A percentile compares a stretch with the other conserved stretches of the same genome.
These are phyloP conservation scores for Carduelis carduelis DNA, from an alignment of 2,797 vertebrate species.

Conservation along the genomic window DNA sequence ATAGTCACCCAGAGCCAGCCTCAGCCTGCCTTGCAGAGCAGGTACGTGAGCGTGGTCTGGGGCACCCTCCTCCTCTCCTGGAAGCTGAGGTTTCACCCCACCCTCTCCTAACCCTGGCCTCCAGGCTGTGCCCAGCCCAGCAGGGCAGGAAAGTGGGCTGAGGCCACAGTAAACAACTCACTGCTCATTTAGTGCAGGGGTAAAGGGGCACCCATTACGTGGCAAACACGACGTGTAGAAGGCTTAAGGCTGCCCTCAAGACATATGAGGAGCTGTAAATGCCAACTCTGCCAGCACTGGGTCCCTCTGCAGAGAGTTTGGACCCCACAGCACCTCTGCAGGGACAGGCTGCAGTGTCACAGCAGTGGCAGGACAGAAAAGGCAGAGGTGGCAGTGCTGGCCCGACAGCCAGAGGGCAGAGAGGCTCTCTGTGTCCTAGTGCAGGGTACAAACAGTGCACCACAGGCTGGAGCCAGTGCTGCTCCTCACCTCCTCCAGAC, in stretches of 20 bases:
- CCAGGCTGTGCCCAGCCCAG: neutral
- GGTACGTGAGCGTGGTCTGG: neutral
- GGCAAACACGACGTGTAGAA: accelerated
- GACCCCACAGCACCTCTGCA: neutral
- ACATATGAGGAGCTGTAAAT: neutral
- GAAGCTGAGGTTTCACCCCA: slow-evolving; percentile 16
- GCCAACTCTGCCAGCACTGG: neutral
- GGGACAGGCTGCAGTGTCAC: neutral
- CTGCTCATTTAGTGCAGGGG: neutral
- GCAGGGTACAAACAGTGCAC: accelerated
- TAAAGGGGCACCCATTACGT: accelerated
- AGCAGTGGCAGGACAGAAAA: accelerated
- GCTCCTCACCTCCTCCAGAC: neutral
- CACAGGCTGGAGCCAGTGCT: accelerated
- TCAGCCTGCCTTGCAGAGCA: slow-evolving; percentile 29
- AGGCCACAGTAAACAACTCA: neutral
- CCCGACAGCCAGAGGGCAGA: neutral
- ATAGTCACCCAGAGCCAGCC: slow-evolving; percentile 25
- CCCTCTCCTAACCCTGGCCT: neutral
- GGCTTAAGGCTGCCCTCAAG: neutral
- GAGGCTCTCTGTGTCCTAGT: neutral
- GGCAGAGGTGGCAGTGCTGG: neutral
- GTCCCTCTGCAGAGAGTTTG: neutral
- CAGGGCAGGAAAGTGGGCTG: neutral
- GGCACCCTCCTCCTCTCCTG: neutral